These are phyloP conservation scores for Seira ritae DNA, from an alignment of 2,888 invertebrate species.

Conservation along the genomic window DNA sequence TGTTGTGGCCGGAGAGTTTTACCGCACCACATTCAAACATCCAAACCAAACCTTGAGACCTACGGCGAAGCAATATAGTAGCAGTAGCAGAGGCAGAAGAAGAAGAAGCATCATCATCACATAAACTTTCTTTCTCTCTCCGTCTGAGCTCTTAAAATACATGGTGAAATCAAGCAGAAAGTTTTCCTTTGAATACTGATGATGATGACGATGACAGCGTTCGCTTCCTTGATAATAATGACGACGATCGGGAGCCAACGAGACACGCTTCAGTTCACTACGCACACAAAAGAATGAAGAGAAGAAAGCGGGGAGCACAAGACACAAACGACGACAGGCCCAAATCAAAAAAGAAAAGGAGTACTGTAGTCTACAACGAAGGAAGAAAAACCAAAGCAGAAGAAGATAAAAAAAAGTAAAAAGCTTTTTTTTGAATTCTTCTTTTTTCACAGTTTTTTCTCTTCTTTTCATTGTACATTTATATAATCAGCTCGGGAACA, in stretches of 20 bases:
- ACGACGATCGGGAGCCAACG: not conserved
- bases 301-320: too few relatives aligned
- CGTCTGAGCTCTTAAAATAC: not conserved
- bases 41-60: too few relatives aligned
- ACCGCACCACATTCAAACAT: too few relatives aligned
- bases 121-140: not conserved
- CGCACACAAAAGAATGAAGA: not conserved
- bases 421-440: not conserved
- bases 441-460: not conserved
- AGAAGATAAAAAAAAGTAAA: not conserved
- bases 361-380: too few relatives aligned
- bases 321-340: not conserved
- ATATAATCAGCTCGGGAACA: not conserved
- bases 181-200: constrained; percentile 16
- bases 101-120: not conserved
- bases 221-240: not conserved
- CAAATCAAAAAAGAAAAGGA: not conserved
- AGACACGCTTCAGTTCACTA: not conserved
- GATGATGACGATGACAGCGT: not conserved
- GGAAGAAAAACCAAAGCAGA: too few relatives aligned
- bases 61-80: too few relatives aligned
- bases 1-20: too few relatives aligned
- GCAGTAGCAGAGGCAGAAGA: too few relatives aligned
- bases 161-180: constrained; percentile 16
- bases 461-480: not conserved